Evolutionary conservation across 2,888 invertebrate genomes (phyloP).

Genomic region (Parelbella ahira): DNA sequence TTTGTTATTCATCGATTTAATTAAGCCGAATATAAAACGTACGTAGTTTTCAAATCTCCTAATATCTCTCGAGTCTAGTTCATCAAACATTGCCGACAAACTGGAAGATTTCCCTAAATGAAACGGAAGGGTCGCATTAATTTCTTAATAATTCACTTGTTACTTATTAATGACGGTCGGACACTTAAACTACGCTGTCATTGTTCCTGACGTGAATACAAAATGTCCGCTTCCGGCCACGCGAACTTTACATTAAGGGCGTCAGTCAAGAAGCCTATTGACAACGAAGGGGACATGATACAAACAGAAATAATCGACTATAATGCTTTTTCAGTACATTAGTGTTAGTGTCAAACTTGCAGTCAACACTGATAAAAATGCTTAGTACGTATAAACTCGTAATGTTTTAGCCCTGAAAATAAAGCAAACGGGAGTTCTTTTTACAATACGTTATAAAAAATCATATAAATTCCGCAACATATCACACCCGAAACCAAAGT

Average conservation of each 20-base stretch:
- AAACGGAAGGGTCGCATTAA: constrained; percentile 37
- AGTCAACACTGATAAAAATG: too few species aligned
- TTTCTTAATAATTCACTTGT: constrained; percentile 59
- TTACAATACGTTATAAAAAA: constrained; percentile 3
- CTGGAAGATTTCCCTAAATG: constrained; percentile 7
- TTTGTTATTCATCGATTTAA: too few species aligned
- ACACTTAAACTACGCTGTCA: constrained; percentile 63
- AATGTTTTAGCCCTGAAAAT: too few species aligned
- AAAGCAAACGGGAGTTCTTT: too few species aligned
- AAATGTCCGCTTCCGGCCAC: constrained; percentile 74
- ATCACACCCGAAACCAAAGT: constrained; percentile 28
- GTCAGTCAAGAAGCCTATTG: constrained; percentile 55
- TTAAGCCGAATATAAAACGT: too few species aligned
- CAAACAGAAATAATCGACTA: too few species aligned
- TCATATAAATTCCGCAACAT: constrained; percentile 14
- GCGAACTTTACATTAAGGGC: constrained; percentile 71
- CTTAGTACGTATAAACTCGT: too few species aligned
- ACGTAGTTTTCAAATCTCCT: too few species aligned
- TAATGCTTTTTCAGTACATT: too few species aligned
- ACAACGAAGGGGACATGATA: constrained; percentile 35
- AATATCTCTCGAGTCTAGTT: too few species aligned
- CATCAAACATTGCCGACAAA: background rate
- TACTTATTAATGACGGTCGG: constrained; percentile 58
- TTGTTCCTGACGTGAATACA: constrained; percentile 62
- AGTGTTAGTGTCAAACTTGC: too few species aligned